Evolutionary conservation across 2,888 invertebrate species (phyloP).

Genomic region (Leucania comma): DNA sequence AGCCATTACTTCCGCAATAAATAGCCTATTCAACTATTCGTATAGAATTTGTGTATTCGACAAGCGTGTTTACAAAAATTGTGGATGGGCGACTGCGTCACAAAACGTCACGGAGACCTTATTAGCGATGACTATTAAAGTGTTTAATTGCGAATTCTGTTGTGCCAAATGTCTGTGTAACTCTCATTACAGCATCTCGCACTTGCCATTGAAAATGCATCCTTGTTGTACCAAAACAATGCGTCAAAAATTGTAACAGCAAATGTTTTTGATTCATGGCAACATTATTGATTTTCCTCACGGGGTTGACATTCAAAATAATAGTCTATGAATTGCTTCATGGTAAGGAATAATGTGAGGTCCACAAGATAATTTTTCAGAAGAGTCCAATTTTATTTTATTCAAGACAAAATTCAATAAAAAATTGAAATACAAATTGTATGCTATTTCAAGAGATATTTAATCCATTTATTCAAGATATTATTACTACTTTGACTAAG

Average conservation of each 20-base stretch:
- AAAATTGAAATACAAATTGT: too few relatives aligned
- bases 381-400: too few relatives aligned
- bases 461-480: too few relatives aligned
- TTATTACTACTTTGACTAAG: too few relatives aligned
- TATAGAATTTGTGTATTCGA: constrained; percentile 89
- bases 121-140: constrained; percentile 73
- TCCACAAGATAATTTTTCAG: constrained; percentile 5
- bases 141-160: constrained; percentile 77
- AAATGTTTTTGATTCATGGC: constrained; percentile 80
- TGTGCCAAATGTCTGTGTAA: constrained; percentile 60
- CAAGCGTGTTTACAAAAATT: constrained; percentile 91
- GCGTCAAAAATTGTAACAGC: constrained; percentile 79
- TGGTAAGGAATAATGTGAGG: constrained; percentile 8
- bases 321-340: constrained; percentile 68
- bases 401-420: too few relatives aligned
- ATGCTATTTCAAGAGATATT: too few relatives aligned
- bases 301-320: constrained; percentile 73
- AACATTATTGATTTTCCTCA: constrained; percentile 85
- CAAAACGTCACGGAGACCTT: constrained; percentile 77
- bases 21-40: constrained; percentile 87
- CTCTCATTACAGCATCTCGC: constrained; percentile 64
- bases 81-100: constrained; percentile 83
- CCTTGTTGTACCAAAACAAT: constrained; percentile 77
- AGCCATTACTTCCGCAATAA: constrained; percentile 91
- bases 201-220: constrained; percentile 78